Evolutionary conservation across 1,140 invertebrate genomes (phyloP), one percentile per base, ranked within the genome.

Genomic region (Calliopsis andreniformis): DNA sequence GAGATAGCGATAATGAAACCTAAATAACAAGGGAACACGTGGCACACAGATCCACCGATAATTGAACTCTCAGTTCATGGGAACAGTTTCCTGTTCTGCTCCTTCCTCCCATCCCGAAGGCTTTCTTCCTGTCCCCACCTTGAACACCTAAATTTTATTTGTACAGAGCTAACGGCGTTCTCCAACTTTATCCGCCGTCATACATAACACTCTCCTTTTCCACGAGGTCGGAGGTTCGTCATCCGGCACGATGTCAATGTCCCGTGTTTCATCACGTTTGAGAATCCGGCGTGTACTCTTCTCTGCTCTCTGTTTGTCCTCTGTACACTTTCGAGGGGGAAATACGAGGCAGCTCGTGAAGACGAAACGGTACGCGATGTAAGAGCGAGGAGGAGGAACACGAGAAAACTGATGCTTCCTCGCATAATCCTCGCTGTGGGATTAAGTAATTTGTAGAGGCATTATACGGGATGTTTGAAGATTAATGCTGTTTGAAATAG

Each of bases 11-110:
- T 68, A 64, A 73, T 75, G 64, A 72, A 76, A 42, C 71, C 78
- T 81, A 82, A 84, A 79, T 79, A 82, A 76, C 71, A 68, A n/a
- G 76, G 25, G 62, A 61, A 32, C 71, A 55, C 35, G 77, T 64
- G 53, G 51, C 63, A 61, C 71, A 70, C 61, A 30, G 35, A 28
- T 58, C 43, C 53, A n/a, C 39, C 49, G 71, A 82, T 79, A 84
- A 84, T 84, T 82, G 80, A 78, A 69, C 75, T 47, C 70, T 62
- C 59, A n/a, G 51, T 30, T 69, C 39, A 62, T 16, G 61, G 53
- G 56, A 39, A 42, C 23, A n/a, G 67, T 71, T 78, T 72, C 76
- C 42, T 20, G 66, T 61, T 30, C 51, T n/a, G 4, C 49, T 55
- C 30, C 25, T 25, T 2, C 18, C 6, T 14, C 20, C 18, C 35